Evolutionary conservation across 2,113 vertebrate species (phyloP).

Genomic region (Labeo rohita): DNA sequence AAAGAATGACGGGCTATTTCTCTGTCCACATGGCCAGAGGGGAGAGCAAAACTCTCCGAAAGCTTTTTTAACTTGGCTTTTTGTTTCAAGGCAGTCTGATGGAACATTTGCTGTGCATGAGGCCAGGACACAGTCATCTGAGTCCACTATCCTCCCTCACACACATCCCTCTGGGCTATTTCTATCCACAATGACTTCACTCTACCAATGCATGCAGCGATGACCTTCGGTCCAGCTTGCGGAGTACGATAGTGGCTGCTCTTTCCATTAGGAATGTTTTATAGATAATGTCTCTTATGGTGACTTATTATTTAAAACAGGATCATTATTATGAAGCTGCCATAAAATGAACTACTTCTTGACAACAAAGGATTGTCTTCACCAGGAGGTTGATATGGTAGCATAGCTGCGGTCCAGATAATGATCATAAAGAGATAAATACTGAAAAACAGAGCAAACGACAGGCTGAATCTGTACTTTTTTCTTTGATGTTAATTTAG

Average conservation of each 20-base stretch:
- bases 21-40: slow-evolving; percentile 40
- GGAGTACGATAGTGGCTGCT: slow-evolving; percentile 14
- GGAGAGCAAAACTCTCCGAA: slow-evolving; percentile 34
- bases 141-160: neutral
- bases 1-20: slow-evolving; percentile 10
- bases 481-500: no score
- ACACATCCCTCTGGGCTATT: slow-evolving; percentile 38
- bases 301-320: neutral
- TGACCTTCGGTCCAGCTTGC: slow-evolving; percentile 38
- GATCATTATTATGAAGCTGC: neutral
- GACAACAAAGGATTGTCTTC: neutral
- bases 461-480: no score
- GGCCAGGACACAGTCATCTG: slow-evolving; percentile 37
- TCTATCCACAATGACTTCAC: slow-evolving; percentile 36
- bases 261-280: slow-evolving; percentile 33
- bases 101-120: neutral
- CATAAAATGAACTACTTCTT: neutral
- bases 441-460: neutral
- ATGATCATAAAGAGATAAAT: neutral
- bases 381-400: neutral
- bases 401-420: neutral
- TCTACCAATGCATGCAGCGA: slow-evolving; percentile 21
- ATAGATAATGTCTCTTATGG: neutral
- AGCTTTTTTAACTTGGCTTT: slow-evolving; percentile 18
- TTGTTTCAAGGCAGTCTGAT: neutral